Conservation (phyloP, 2,888 invertebrate species). For the Acleris laterana region DNA sequence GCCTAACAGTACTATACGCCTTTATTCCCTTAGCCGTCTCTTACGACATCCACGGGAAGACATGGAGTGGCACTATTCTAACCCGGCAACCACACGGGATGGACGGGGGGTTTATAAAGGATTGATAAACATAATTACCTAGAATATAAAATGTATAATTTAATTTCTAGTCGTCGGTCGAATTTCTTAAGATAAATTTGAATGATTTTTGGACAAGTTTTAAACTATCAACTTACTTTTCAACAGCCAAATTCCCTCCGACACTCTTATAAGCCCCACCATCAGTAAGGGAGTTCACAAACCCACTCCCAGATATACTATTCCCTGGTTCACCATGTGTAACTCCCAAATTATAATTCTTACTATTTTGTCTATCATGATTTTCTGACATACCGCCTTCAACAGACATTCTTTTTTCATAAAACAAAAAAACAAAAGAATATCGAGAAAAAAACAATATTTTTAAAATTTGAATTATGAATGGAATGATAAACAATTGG, state of each 20-base stretch:
- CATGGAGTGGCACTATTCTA: too few relatives aligned
- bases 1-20: too few relatives aligned
- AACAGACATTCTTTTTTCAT: constrained; percentile 14
- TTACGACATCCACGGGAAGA: too few relatives aligned
- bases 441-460: too few relatives aligned
- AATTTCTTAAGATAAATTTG: too few relatives aligned
- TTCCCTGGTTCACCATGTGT: constrained; percentile 23
- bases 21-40: too few relatives aligned
- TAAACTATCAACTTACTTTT: constrained; percentile 19
- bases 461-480: neutral
- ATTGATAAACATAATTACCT: too few relatives aligned
- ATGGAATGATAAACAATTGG: neutral
- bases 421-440: neutral
- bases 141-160: too few relatives aligned
- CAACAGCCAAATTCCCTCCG: constrained; percentile 23
- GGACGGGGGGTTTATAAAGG: too few relatives aligned
- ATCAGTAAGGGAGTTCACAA: constrained; percentile 24
- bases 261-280: constrained; percentile 25
- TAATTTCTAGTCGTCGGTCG: too few relatives aligned
- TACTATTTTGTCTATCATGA: constrained; percentile 18
- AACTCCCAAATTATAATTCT: constrained; percentile 17
- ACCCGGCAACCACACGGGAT: too few relatives aligned
- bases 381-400: constrained; percentile 23
- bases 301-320: constrained; percentile 7
- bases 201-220: too few relatives aligned